These are phyloP conservation scores for Tympanoctomys barrerae DNA, from an alignment of 2,797 vertebrate genomes.

Conservation along the genomic window DNA sequence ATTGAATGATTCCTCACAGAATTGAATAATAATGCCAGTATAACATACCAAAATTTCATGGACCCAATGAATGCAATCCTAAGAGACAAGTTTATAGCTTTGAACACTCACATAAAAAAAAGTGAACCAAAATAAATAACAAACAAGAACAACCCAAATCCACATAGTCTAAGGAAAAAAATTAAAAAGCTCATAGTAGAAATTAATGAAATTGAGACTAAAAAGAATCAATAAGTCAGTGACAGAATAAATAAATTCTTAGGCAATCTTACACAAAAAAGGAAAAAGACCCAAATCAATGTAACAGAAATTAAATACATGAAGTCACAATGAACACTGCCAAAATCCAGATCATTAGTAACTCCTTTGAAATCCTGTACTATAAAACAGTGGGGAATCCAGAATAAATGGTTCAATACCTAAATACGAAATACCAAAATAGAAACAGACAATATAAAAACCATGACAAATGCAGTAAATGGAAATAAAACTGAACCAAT, in stretches of 20 bases:
- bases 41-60: background rate
- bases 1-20: background rate
- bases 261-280: background rate
- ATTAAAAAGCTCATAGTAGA: background rate
- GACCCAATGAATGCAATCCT: background rate
- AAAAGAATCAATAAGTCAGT: background rate
- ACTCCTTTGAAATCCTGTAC: background rate
- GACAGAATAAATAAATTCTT: background rate
- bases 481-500: background rate
- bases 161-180: background rate
- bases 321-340: background rate
- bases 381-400: background rate
- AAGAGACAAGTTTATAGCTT: background rate
- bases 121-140: background rate
- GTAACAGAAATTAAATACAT: background rate
- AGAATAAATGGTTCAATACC: background rate
- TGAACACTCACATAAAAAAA: background rate
- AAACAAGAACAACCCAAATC: background rate
- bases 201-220: background rate
- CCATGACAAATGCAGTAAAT: background rate
- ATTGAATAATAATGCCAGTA: background rate
- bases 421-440: background rate
- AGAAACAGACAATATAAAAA: background rate
- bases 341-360: background rate
- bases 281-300: background rate